These are phyloP conservation scores for Tachypleus tridentatus DNA, from an alignment of 1,140 invertebrate genomes.

Conservation along the genomic window DNA sequence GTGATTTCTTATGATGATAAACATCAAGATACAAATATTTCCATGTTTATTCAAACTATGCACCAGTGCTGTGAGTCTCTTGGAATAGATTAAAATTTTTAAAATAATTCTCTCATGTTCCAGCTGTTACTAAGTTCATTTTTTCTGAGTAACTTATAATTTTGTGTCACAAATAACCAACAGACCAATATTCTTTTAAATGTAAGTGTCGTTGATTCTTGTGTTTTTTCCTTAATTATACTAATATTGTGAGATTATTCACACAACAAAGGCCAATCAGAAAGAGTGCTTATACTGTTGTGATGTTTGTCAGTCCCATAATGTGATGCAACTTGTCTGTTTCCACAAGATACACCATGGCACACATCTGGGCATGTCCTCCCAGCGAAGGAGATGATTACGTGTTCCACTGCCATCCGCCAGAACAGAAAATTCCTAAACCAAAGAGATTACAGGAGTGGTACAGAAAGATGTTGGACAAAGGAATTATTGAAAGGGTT, in stretches of 20 bases:
- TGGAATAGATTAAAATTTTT: neutral
- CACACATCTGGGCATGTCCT: conserved; percentile 99
- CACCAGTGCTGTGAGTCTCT: neutral
- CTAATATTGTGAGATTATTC: neutral
- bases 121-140: too few species aligned
- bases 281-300: too few species aligned
- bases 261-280: too few species aligned
- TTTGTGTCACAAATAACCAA: too few species aligned
- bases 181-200: too few species aligned
- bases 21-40: too few species aligned
- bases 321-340: conserved; percentile 4
- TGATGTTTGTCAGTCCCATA: neutral
- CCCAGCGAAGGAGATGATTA: conserved; percentile 99
- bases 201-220: too few species aligned
- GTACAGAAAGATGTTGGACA: conserved; percentile 99
- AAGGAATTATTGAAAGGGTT: conserved; percentile 94
- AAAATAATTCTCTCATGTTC: neutral
- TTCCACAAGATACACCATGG: conserved; percentile 72
- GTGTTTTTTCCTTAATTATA: neutral
- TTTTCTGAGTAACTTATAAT: too few species aligned
- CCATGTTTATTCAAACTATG: too few species aligned
- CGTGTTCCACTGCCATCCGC: conserved; percentile 99
- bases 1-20: too few species aligned
- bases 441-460: conserved; percentile 98
- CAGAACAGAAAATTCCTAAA: conserved; percentile 99